A percentile compares a stretch with the other conserved stretches of the same genome.
Evolutionary conservation across 2,888 invertebrate species (phyloP).

Genomic region (Cataglyphis rosenhaueri): DNA sequence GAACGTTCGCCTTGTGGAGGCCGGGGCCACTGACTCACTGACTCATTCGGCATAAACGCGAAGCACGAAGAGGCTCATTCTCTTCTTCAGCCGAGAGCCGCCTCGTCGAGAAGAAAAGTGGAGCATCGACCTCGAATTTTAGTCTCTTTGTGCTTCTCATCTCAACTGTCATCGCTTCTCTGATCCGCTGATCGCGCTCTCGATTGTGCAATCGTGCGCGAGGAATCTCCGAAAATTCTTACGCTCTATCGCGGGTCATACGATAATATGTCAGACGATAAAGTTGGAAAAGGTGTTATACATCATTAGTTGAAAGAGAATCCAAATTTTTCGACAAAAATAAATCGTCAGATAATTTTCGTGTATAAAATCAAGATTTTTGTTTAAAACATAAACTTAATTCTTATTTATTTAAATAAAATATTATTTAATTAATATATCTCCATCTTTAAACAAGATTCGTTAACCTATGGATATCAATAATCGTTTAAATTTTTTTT

Average conservation of each 20-base stretch:
- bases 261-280: neutral
- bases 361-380: neutral
- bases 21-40: constrained; percentile 76
- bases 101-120: constrained; percentile 69
- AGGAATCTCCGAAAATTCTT: neutral
- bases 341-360: neutral
- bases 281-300: neutral
- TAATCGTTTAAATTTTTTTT: neutral
- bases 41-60: constrained; percentile 75
- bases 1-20: constrained; percentile 58
- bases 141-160: constrained; percentile 47
- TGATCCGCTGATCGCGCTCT: constrained; percentile 18
- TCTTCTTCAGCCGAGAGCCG: constrained; percentile 61
- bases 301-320: neutral
- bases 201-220: constrained; percentile 70
- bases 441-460: neutral
- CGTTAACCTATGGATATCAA: neutral
- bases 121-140: constrained; percentile 74
- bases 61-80: constrained; percentile 53
- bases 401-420: neutral
- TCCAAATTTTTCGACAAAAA: neutral
- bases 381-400: neutral
- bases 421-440: neutral
- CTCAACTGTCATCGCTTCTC: constrained; percentile 61
- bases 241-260: neutral